phyloP scores from a whole-genome alignment of 2,888 invertebrate species.

The Anarsia innoxiella region DNA sequence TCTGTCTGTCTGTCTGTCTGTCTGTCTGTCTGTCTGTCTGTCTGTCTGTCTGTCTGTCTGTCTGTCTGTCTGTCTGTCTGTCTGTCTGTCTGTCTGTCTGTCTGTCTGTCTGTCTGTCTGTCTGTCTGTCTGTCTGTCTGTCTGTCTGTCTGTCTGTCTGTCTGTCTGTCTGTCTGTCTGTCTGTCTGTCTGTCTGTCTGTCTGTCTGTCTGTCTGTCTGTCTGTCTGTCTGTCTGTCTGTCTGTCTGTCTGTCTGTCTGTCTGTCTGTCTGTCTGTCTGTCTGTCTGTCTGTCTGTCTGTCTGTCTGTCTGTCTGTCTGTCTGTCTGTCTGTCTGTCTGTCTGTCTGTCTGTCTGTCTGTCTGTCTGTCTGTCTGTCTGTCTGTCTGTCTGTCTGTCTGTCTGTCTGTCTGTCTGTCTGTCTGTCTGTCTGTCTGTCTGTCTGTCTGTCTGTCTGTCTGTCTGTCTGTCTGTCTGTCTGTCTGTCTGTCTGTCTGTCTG shows the following conservation, averaged over 20 bases:
- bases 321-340: conserved; percentile 1
- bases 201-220: conserved; percentile 1
- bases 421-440: conserved; percentile 1
- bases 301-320: conserved; percentile 1
- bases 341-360: conserved; percentile 1
- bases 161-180: conserved; percentile 1
- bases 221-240: conserved; percentile 1
- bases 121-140: conserved; percentile 1
- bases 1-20: conserved; percentile 1
- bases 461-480: conserved; percentile 1
- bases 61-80: conserved; percentile 1
- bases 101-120: conserved; percentile 1
- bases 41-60: conserved; percentile 1
- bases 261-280: conserved; percentile 1
- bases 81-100: conserved; percentile 1
- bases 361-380: conserved; percentile 1
- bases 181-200: conserved; percentile 1
- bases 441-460: conserved; percentile 1
- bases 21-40: conserved; percentile 1
- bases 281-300: conserved; percentile 1
- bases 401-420: conserved; percentile 1
- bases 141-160: conserved; percentile 1
- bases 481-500: conserved; percentile 1
- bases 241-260: conserved; percentile 1
- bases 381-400: conserved; percentile 1